Evolutionary conservation across 2,888 invertebrate species (phyloP), one percentile per base, ranked within the genome.

Genomic region (Scrobipalpa costella): DNA sequence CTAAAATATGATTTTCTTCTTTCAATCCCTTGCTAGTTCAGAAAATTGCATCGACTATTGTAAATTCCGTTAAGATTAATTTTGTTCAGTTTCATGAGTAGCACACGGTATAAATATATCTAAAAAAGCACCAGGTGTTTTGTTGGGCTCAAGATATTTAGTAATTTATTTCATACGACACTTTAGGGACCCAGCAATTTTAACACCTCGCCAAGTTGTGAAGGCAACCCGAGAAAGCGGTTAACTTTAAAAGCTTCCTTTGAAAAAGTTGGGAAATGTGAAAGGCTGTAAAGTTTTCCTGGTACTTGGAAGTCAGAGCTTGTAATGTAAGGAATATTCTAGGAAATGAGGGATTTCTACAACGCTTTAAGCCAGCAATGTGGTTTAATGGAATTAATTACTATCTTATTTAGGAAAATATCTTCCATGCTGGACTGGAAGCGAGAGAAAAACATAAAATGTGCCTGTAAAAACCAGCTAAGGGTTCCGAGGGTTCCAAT

Each of bases 271-370:
- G 38, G 13, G n/a, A 57, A 38, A 38, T 38, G 57, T 57, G 38
- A 38, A 38, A 49, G 61, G 38, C 27, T 57, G 57, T 21, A 62
- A 59, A n/a, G 52, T 34, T 27, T 27, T 38, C 1, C 8, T 15
- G 44, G 44, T 15, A 34, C 55, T 34, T 34, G 33, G n/a, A 55
- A 61, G 57, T 72, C 66, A 67, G 64, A 64, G 27, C n/a, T 33
- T 34, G 55, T 34, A 34, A 50, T 50, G 11, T 17, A 6, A 15
- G 50, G n/a, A 17, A 15, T 5, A 17, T 50, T 50, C 50, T 50
- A 50, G 19, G 50, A 50, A 50, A 21, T 17, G 19, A 17, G 50
- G 19, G 21, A 21, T 11, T 21, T 50, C 21, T 50, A 2, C 15
- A n/a, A 15, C 1, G 7, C 44, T 44, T 7, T 15, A n/a, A 5